These are phyloP conservation scores for Subacronicta megacephala DNA, from an alignment of 2,888 invertebrate genomes.

Conservation along the genomic window DNA sequence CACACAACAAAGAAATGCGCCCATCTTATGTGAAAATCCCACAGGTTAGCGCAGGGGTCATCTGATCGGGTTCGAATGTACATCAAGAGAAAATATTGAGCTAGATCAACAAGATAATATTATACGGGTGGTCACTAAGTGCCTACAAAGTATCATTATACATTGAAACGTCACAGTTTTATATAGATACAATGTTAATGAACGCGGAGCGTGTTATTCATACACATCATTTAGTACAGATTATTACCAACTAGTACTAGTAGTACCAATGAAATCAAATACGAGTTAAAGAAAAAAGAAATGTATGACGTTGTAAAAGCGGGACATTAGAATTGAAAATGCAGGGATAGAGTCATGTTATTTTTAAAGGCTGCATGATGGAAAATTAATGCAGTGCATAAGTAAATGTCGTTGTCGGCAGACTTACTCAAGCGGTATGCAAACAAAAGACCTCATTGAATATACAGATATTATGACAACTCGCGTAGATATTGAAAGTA, in stretches of 20 bases:
- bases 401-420: constrained; percentile 41
- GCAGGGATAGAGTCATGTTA: constrained; percentile 45
- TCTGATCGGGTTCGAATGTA: constrained; percentile 79
- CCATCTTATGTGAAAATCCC: constrained; percentile 69
- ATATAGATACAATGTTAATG: constrained; percentile 32
- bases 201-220: constrained; percentile 30
- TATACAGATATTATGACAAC: constrained; percentile 57
- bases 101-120: constrained; percentile 75
- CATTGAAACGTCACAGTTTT: constrained; percentile 39
- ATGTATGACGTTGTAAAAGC: constrained; percentile 49
- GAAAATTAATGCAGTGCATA: constrained; percentile 65
- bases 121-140: constrained; percentile 58
- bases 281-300: constrained; percentile 33
- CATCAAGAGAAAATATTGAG: constrained; percentile 82
- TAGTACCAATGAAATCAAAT: constrained; percentile 41
- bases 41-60: constrained; percentile 75
- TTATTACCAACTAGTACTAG: constrained; percentile 25
- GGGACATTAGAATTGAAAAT: constrained; percentile 51
- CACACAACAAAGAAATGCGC: constrained; percentile 56
- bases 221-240: constrained; percentile 23
- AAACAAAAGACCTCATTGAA: constrained; percentile 61
- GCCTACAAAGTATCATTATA: constrained; percentile 51
- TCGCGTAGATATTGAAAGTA: constrained; percentile 57
- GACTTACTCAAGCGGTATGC: constrained; percentile 50
- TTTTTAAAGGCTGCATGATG: constrained; percentile 57